Base-by-base conservation (phyloP, 1,140 invertebrate species). In the Solen grandis region DNA sequence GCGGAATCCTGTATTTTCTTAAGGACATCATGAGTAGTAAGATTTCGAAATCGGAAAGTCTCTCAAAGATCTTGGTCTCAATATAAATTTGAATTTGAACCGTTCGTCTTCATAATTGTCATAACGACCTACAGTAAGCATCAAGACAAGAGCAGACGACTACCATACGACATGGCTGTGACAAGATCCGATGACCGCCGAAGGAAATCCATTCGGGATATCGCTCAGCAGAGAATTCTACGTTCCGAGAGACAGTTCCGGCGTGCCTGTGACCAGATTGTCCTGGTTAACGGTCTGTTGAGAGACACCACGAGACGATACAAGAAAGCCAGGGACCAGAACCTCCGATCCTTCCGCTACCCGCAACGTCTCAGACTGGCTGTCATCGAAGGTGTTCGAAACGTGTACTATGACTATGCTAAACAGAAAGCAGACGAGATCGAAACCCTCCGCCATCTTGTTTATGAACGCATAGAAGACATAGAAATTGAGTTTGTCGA, bases 361-460 rank as follows among this genome's bases (percentile, higher is more conserved):
- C 62, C 52, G 36, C 25, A 74, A 0, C 68, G 75, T 13, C 41
- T 84, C 50, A 73, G 84, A 29, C 70, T 85, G 8, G 79, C 84
- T 16, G 65, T 85, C 1, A 55, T 79, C 1, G 84, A 85, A 55
- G 84, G 82, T 25, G 63, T 84, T 16, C 70, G 82, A 55, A 81
- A 84, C 57, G 78, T 85, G 66, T 85, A 84, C 66, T 79, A 82
- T 36, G 75, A 84, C 36, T 85, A 81, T 31, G 79, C 82, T 55
- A 52, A 29, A 19, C 35, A 59, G 63, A 75, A 75, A 38, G 80
- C 55, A 4, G 16, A 46, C 22, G 72, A 82, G 36, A 41, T 82
- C n/a, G 66, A 65, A 41, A n/a, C 52, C 10, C 41, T 80, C 22
- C 66, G 68, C 25, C 16, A 57, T 10, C n/a, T 52, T 5, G 31